Evolutionary conservation across 23 tunicate genomes (phyloP), one percentile per base, ranked within the genome.

Genomic region (Oikopleura dioica): DNA sequence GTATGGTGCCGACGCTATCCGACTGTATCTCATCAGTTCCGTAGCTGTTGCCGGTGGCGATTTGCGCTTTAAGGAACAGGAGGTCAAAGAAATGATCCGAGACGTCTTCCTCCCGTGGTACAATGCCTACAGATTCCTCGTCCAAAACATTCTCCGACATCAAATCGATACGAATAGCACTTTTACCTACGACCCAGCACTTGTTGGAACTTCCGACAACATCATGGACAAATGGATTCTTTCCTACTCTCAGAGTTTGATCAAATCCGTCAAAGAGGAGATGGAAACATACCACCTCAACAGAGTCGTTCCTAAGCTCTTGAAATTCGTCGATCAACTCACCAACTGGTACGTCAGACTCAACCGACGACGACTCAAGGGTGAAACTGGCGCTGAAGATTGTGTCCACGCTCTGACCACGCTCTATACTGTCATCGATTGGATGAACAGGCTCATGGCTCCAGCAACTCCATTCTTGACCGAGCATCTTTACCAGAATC

Each of bases 281-380:
- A 94, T 94, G 99, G 38, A 78, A 59, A 88, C 78, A 0, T 94
- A 94, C 36, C 80, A 78, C 2, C 81, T 94, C 35, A 86, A 94
- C 81, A 79, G 95, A 30, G 99, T 94, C 33, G 88, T 86, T 1
- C 99, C 99, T 35, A 77, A 82, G 0, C 59, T 94, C 75, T 87
- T 94, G 16, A 86, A 81, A 69, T 94, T 94, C 36, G 86, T 94
- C 9, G 99, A 94, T 35, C 75, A 83, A 23, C 79, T 94, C n/a
- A 94, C 99, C 35, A 94, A 94, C 79, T 94, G 99, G 99, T 94
- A 94, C 69, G 99, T 94, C 38, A 76, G 99, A n/a, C 81, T 85
- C 24, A 94, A 94, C 80, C 77, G 99, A 1, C 76, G 80, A 21
- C 69, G 99, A 36, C 59, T 91, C 38, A 85, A 85, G 96, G 97